Evolutionary conservation across 2,797 vertebrate species (phyloP).

Genomic region (Anomalospiza imberbis): DNA sequence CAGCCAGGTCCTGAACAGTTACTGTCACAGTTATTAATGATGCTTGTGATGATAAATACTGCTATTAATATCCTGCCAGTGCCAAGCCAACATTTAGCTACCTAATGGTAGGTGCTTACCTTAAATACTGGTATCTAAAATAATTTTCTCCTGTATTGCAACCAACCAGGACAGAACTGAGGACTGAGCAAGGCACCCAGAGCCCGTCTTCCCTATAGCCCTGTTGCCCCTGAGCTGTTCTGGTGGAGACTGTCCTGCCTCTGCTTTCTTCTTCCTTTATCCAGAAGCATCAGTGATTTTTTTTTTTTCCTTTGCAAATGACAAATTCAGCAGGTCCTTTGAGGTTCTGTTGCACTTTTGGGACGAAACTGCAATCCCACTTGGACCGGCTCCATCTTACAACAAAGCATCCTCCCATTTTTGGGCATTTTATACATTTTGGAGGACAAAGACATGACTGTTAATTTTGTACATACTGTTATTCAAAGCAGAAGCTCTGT

Average conservation of each 20-base stretch:
- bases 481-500: conserved; percentile 18
- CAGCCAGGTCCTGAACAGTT: not conserved
- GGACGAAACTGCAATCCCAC: not conserved
- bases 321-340: not conserved
- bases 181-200: not conserved
- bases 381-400: not conserved
- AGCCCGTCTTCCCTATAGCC: not conserved
- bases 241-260: not conserved
- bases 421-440: not conserved
- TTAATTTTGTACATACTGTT: not conserved
- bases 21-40: not conserved
- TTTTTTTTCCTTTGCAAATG: not conserved
- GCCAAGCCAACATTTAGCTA: not conserved
- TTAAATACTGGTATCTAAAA: not conserved
- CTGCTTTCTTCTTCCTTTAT: not conserved
- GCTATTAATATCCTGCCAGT: not conserved
- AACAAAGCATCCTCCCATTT: not conserved
- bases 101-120: not conserved
- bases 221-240: not conserved
- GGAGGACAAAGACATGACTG: not conserved
- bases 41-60: not conserved
- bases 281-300: not conserved
- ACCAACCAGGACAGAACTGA: not conserved
- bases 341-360: not conserved
- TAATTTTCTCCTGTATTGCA: not conserved